A percentile compares a stretch with the other conserved stretches of the same genome.
Evolutionary conservation across 2,797 vertebrate species (phyloP).

Genomic region (Microctenopoma stevenorrisi): DNA sequence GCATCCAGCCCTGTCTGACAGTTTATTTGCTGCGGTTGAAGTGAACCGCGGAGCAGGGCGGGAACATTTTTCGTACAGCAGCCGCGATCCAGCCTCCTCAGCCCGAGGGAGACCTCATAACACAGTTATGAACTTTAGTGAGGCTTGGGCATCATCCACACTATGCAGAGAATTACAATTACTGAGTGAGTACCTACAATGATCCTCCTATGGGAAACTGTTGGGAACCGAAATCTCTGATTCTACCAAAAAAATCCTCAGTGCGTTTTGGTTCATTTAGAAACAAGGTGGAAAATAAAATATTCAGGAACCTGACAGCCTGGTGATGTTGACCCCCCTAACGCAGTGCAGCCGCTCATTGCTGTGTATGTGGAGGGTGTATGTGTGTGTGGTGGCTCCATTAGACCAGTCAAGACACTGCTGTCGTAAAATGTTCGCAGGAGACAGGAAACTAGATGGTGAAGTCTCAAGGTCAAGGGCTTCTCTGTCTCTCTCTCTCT

Average conservation of each 20-base stretch:
- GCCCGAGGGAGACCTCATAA: neutral
- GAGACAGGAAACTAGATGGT: neutral
- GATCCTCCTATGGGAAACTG: too few relatives aligned
- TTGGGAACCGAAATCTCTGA: too few relatives aligned
- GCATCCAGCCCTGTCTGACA: too few relatives aligned
- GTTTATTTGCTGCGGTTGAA: too few relatives aligned
- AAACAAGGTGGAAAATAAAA: too few relatives aligned
- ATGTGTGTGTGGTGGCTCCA: neutral
- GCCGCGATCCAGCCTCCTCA: neutral
- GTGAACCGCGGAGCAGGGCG: neutral
- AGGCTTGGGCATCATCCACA: neutral
- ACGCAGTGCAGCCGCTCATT: too few relatives aligned
- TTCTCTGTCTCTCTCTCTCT: slow-evolving; percentile 5
- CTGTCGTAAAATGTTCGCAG: slow-evolving; percentile 31
- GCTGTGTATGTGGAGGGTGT: slow-evolving; percentile 4
- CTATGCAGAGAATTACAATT: neutral
- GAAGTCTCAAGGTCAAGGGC: slow-evolving; percentile 75
- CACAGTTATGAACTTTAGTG: neutral
- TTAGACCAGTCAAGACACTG: slow-evolving; percentile 20
- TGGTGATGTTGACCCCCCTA: too few relatives aligned
- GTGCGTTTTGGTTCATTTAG: too few relatives aligned
- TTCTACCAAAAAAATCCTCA: too few relatives aligned
- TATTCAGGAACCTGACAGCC: neutral
- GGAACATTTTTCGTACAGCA: neutral
- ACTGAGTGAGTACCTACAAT: neutral